Conservation (phyloP, 1,140 invertebrate genomes). For the Riptortus pedestris region DNA sequence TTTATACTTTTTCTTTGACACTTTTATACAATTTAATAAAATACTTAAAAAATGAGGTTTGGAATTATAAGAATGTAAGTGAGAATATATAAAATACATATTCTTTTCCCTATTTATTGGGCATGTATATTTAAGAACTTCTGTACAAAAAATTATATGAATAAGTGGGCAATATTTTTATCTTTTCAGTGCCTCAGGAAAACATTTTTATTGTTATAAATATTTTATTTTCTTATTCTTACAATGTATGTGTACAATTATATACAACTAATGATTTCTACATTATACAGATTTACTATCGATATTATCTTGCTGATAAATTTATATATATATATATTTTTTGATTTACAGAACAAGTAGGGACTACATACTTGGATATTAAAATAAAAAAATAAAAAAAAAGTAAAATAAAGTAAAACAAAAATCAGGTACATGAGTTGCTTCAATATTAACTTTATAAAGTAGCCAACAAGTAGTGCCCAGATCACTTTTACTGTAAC, state of each 20-base stretch:
- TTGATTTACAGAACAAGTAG: constrained; percentile 18
- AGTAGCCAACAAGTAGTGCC: constrained; percentile 15
- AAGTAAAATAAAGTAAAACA: neutral
- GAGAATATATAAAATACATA: too few species aligned
- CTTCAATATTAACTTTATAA: constrained; percentile 17
- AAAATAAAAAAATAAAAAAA: neutral
- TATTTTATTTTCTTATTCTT: constrained; percentile 15
- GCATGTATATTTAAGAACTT: neutral
- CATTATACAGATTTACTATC: neutral
- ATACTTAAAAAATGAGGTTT: too few species aligned
- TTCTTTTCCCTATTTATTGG: too few species aligned
- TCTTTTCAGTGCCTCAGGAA: neutral
- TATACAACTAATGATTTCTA: constrained; percentile 11
- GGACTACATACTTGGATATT: constrained; percentile 7
- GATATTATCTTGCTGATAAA: constrained; percentile 10
- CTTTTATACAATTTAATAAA: too few species aligned
- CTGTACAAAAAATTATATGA: neutral
- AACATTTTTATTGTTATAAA: constrained; percentile 9
- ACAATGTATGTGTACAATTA: constrained; percentile 6
- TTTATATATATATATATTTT: constrained; percentile 8
- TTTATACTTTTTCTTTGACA: too few species aligned
- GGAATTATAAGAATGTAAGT: too few species aligned
- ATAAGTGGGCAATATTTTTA: neutral
- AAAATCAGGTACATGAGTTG: constrained; percentile 18
- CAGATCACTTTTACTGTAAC: constrained; percentile 12